Percentiles rank a stretch among this genome's conserved stretches.
Evolutionary conservation across 2,113 vertebrate genomes (phyloP).

Genomic region (Rhabdornis inornatus): DNA sequence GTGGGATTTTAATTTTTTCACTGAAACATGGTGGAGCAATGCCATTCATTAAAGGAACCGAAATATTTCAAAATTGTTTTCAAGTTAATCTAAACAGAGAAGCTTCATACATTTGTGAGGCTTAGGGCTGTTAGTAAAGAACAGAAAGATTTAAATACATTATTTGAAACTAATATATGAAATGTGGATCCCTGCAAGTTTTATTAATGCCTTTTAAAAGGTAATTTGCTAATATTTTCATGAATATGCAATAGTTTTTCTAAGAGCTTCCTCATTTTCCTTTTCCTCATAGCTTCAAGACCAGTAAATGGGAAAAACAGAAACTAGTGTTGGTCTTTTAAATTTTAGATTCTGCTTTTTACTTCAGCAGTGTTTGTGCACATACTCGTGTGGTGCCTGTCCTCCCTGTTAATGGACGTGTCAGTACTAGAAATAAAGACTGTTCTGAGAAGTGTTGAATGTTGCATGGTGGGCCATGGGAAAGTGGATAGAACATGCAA

Average conservation of each 20-base stretch:
- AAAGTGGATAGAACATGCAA: not conserved
- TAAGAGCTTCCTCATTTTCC: not conserved
- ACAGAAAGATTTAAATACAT: not conserved
- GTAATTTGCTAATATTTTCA: not conserved
- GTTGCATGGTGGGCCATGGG: not conserved
- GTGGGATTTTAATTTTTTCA: constrained; percentile 28
- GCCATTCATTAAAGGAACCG: constrained; percentile 2
- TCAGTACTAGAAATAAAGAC: not conserved
- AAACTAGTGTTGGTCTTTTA: not conserved
- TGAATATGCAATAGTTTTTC: not conserved
- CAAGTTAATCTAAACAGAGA: not conserved
- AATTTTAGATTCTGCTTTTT: not conserved
- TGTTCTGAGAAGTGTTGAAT: not conserved
- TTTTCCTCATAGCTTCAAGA: not conserved
- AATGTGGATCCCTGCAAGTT: not conserved
- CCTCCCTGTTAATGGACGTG: not conserved
- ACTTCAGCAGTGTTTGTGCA: not conserved
- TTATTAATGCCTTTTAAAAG: not conserved
- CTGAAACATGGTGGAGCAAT: not conserved
- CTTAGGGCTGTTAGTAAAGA: not conserved
- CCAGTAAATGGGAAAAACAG: not conserved
- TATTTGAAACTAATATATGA: not conserved
- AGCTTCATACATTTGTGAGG: not conserved
- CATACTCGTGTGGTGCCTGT: fast-evolving
- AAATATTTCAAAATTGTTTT: not conserved